Percentiles rank a stretch among this genome's conserved stretches.
Conservation (phyloP, 2,888 invertebrate genomes). For the Drosophila niveifrons region DNA sequence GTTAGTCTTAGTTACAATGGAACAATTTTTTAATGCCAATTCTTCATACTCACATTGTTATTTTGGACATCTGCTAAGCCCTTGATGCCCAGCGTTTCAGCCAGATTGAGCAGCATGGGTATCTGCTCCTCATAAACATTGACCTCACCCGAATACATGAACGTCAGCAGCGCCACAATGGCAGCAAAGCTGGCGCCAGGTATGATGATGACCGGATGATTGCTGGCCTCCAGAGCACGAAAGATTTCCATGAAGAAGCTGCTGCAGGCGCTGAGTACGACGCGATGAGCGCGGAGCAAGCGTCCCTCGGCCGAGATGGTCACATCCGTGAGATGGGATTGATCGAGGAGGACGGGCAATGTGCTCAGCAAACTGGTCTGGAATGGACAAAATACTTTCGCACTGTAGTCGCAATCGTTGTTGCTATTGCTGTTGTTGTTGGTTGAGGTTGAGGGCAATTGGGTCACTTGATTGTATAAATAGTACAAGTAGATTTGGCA, state of each 20-base stretch:
- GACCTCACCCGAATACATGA: constrained; percentile 95
- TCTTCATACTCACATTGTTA: constrained; percentile 87
- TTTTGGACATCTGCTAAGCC: constrained; percentile 92
- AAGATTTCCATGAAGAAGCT: constrained; percentile 95
- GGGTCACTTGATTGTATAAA: constrained; percentile 73
- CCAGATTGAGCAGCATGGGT: constrained; percentile 91
- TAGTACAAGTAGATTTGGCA: constrained; percentile 61
- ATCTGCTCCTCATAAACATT: constrained; percentile 92
- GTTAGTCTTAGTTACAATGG: no score
- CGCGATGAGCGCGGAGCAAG: constrained; percentile 93
- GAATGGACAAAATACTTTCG: constrained; percentile 65
- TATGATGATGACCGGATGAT: constrained; percentile 85
- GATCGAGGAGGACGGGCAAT: constrained; percentile 91
- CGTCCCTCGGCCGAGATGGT: constrained; percentile 94
- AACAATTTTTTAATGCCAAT: no score
- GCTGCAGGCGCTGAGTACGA: constrained; percentile 95
- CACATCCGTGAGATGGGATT: constrained; percentile 94
- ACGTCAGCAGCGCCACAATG: constrained; percentile 90
- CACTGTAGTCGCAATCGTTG: neutral
- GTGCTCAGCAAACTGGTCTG: constrained; percentile 92
- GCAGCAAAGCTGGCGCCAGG: constrained; percentile 85
- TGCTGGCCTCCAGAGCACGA: constrained; percentile 85
- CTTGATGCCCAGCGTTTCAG: constrained; percentile 92
- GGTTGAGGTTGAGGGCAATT: constrained; percentile 53
- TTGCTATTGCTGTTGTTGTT: neutral